phyloP scores from a whole-genome alignment of 2,113 vertebrate species.

The Ginglymostoma cirratum region DNA sequence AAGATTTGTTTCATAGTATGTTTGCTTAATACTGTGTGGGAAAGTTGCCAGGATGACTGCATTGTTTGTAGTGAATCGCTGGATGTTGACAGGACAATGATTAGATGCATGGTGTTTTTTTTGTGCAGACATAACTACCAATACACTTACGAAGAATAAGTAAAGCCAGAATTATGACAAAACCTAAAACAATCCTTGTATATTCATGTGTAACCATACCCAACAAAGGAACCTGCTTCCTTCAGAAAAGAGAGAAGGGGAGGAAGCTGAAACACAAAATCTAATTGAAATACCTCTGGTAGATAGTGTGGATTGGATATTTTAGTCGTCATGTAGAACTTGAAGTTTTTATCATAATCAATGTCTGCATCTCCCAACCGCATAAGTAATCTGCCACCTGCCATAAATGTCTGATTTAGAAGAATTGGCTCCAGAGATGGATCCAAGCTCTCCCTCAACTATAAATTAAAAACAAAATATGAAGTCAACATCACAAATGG shows the following conservation, averaged over 20 bases:
- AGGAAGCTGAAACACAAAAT: not conserved
- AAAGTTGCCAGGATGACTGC: not conserved
- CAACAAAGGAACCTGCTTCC: not conserved
- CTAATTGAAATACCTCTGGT: slow-evolving; percentile 63
- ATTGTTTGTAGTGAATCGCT: not conserved
- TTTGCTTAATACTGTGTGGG: not conserved
- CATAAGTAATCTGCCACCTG: slow-evolving; percentile 67
- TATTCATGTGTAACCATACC: not conserved
- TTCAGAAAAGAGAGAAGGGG: not conserved
- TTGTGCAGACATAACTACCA: not conserved
- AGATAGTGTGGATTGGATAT: slow-evolving; percentile 82
- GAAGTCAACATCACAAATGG: not conserved
- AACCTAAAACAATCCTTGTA: not conserved
- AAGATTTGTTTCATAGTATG: not conserved
- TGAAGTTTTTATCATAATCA: slow-evolving; percentile 75
- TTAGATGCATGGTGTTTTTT: not conserved
- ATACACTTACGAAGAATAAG: not conserved
- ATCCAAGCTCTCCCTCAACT: slow-evolving; percentile 74
- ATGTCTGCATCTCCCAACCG: slow-evolving; percentile 75
- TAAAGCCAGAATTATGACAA: not conserved
- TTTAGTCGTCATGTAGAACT: slow-evolving; percentile 82
- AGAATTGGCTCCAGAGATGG: slow-evolving; percentile 72
- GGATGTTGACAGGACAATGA: no score
- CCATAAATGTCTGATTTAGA: slow-evolving; percentile 73
- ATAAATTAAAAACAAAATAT: slow-evolving; percentile 41